Evolutionary conservation across 1,140 invertebrate species (phyloP).

Genomic region (Leptopilina clavipes): DNA sequence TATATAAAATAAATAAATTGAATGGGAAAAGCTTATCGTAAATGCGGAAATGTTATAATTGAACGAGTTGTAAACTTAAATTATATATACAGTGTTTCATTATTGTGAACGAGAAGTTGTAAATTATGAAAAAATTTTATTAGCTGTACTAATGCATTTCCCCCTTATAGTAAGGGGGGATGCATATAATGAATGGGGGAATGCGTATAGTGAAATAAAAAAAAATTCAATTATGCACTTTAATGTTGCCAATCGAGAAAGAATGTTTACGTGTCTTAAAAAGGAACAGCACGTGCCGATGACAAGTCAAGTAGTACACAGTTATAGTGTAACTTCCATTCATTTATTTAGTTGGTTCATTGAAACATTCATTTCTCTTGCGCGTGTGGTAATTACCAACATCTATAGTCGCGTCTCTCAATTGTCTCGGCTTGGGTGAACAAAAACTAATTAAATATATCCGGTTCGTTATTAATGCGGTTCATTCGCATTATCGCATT

Average conservation of each 20-base stretch:
- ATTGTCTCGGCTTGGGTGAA: conserved; percentile 38
- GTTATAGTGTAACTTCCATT: conserved; percentile 18
- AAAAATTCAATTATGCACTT: not conserved
- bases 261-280: not conserved
- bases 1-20: too few relatives aligned
- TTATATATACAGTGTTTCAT: too few relatives aligned
- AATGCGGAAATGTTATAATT: too few relatives aligned
- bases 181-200: too few relatives aligned
- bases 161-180: too few relatives aligned
- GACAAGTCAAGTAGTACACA: not conserved
- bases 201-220: too few relatives aligned
- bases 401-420: conserved; percentile 38
- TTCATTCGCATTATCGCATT: conserved; percentile 40
- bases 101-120: too few relatives aligned
- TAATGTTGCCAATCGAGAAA: not conserved
- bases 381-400: conserved; percentile 43
- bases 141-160: too few relatives aligned
- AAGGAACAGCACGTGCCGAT: not conserved
- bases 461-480: conserved; percentile 47
- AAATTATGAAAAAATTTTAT: too few relatives aligned
- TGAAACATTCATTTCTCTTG: conserved; percentile 2
- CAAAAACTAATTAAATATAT: conserved; percentile 55
- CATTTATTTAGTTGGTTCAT: conserved; percentile 18
- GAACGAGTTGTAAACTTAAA: too few relatives aligned
- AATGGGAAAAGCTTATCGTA: too few relatives aligned